Conservation (phyloP, 1,140 invertebrate genomes). For the Musca domestica region DNA sequence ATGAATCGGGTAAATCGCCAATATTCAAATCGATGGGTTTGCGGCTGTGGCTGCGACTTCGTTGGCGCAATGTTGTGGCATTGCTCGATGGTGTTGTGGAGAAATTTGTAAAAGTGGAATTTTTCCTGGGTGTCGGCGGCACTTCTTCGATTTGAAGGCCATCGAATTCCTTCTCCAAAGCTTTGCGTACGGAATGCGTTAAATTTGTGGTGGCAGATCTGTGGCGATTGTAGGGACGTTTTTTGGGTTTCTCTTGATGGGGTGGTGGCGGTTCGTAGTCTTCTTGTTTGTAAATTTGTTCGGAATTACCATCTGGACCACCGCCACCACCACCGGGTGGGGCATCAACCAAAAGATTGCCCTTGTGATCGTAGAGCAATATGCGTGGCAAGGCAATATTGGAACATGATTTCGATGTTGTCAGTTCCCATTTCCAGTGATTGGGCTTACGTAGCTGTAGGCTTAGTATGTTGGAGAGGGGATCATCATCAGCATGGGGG, state of each 20-base stretch:
- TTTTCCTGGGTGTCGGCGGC: conserved; percentile 28
- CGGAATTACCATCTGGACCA: conserved; percentile 25
- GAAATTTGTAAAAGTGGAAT: background rate
- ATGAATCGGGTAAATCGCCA: conserved; percentile 40
- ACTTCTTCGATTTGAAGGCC: conserved; percentile 42
- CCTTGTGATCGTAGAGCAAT: conserved; percentile 55
- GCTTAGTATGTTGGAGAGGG: conserved; percentile 46
- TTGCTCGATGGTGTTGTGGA: background rate
- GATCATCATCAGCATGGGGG: conserved; percentile 12
- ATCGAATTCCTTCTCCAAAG: conserved; percentile 37
- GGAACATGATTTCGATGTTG: conserved; percentile 57
- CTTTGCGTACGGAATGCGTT: conserved; percentile 29
- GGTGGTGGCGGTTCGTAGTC: background rate
- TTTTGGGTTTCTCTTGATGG: background rate
- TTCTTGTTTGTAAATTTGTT: background rate
- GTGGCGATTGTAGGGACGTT: background rate
- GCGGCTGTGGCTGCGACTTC: conserved; percentile 22
- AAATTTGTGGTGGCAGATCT: conserved; percentile 35
- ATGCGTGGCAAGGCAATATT: conserved; percentile 57
- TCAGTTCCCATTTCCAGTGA: conserved; percentile 58
- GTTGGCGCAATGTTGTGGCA: background rate
- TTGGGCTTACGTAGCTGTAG: conserved; percentile 56
- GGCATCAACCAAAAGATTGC: conserved; percentile 54
- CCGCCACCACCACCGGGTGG: conserved; percentile 30
- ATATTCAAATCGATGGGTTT: conserved; percentile 47